phyloP scores from a whole-genome alignment of 2,888 invertebrate genomes.

The Podabrus alpinus region DNA sequence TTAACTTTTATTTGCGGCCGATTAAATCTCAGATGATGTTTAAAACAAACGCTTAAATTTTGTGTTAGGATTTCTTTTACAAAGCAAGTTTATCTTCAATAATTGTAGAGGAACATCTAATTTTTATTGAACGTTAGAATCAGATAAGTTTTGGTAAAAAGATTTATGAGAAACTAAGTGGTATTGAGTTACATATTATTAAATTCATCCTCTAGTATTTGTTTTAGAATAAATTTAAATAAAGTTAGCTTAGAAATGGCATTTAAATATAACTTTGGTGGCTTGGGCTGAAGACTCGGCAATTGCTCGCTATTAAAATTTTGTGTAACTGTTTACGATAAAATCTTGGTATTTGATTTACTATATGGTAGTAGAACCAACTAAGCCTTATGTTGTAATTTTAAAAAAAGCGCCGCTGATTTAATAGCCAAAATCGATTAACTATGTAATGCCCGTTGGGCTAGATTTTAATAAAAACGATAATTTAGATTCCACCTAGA shows the following conservation, averaged over 20 bases:
- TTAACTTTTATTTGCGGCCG: slow-evolving; percentile 1
- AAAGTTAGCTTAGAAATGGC: slow-evolving; percentile 17
- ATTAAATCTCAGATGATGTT: neutral
- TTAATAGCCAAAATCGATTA: neutral
- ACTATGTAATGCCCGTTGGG: neutral
- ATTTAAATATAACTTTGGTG: neutral
- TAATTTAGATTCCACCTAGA: neutral
- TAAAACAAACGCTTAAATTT: slow-evolving; percentile 10
- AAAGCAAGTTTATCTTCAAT: slow-evolving; percentile 20
- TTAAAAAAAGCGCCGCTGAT: neutral
- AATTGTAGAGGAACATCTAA: slow-evolving; percentile 28
- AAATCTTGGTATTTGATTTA: slow-evolving; percentile 13
- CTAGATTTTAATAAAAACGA: neutral
- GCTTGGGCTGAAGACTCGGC: neutral
- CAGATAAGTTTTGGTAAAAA: slow-evolving; percentile 31
- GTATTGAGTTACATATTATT: slow-evolving; percentile 41
- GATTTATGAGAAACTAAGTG: slow-evolving; percentile 41
- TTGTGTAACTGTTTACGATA: slow-evolving; percentile 7
- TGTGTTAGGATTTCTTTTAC: neutral
- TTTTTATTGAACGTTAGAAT: slow-evolving; percentile 30
- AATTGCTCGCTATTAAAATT: slow-evolving; percentile 8
- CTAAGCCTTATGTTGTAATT: neutral
- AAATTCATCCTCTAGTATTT: slow-evolving; percentile 38
- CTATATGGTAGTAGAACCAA: neutral
- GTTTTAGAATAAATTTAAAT: slow-evolving; percentile 39